Conservation (phyloP, 1,140 invertebrate species). For the Drosophila nigrodunni region DNA sequence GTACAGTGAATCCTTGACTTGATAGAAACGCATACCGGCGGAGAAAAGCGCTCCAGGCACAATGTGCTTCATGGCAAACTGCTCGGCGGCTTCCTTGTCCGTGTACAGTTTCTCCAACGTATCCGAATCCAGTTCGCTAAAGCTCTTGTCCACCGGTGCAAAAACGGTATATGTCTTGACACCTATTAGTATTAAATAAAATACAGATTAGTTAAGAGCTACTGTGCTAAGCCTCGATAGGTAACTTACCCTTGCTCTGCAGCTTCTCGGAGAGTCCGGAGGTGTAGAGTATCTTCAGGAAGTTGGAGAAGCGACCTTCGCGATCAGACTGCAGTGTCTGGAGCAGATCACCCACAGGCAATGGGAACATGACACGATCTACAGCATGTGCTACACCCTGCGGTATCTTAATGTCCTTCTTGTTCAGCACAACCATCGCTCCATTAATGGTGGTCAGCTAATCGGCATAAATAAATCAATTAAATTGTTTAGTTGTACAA, state of each 20-base stretch:
- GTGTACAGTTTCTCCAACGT: conserved; percentile 87
- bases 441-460: conserved; percentile 93
- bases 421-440: conserved; percentile 90
- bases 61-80: conserved; percentile 92
- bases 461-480: conserved; percentile 16
- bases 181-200: conserved; percentile 84
- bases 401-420: conserved; percentile 92
- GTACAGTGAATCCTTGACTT: conserved; percentile 91
- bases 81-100: conserved; percentile 88
- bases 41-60: conserved; percentile 91
- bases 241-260: conserved; percentile 77
- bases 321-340: conserved; percentile 93
- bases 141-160: conserved; percentile 93
- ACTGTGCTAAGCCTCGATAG: neutral
- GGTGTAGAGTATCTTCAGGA: conserved; percentile 90
- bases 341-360: conserved; percentile 92
- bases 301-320: conserved; percentile 91
- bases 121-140: conserved; percentile 87
- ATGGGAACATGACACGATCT: conserved; percentile 94
- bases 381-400: conserved; percentile 94
- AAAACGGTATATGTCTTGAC: conserved; percentile 93
- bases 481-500: neutral
- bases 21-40: conserved; percentile 93
- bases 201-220: neutral
- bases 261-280: conserved; percentile 91